Percentiles rank a stretch among this genome's conserved stretches.
These are phyloP conservation scores for Perodicticus potto DNA, from an alignment of 2,797 vertebrate genomes.

Conservation along the genomic window DNA sequence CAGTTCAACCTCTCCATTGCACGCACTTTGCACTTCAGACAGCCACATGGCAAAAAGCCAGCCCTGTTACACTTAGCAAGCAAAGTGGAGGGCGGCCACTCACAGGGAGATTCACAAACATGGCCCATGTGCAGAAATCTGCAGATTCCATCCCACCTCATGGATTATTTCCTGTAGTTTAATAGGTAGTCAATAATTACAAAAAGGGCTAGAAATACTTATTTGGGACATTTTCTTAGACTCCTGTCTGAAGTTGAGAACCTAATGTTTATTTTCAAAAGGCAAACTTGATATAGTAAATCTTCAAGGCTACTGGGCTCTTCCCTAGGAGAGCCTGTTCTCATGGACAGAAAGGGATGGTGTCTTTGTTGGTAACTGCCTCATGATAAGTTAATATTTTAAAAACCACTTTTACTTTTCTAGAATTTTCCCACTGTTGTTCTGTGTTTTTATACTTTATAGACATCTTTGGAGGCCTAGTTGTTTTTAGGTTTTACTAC, in stretches of 20 bases:
- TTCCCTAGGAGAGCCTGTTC: neutral
- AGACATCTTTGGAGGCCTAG: neutral
- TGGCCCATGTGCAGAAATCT: neutral
- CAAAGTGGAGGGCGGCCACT: neutral
- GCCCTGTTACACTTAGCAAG: neutral
- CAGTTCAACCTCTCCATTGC: neutral
- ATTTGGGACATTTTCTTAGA: neutral
- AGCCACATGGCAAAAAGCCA: slow-evolving; percentile 21
- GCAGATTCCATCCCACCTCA: neutral
- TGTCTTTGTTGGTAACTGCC: neutral
- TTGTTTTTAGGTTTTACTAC: neutral
- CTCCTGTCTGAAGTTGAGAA: neutral
- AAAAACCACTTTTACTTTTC: neutral
- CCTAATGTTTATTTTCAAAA: neutral
- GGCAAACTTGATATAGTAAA: neutral
- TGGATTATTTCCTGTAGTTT: neutral
- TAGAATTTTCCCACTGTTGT: neutral
- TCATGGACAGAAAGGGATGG: neutral
- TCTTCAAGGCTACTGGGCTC: neutral
- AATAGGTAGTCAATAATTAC: neutral
- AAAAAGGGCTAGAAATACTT: neutral
- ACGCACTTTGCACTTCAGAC: neutral
- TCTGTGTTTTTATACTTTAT: neutral
- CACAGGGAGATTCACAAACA: neutral
- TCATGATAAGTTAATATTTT: fast-evolving